Base-by-base conservation (phyloP, 37 sponge, comb jelly and placozoan genomes). In the Cladorhizidae sp. region DNA sequence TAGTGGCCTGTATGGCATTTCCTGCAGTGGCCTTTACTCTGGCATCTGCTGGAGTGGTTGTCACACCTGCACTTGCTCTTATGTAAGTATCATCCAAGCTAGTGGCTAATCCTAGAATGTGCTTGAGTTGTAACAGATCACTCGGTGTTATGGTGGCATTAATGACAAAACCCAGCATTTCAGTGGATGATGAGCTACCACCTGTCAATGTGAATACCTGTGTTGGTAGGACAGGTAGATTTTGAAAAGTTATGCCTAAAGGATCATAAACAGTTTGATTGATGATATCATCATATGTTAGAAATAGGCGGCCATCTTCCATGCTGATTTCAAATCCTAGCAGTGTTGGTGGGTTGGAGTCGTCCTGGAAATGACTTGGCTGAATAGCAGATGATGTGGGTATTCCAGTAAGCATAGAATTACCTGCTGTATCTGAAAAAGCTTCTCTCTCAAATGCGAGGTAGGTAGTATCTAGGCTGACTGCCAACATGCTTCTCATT, bases 251-350 rank as follows among this genome's bases (percentile, higher is more conserved):
- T n/a, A 96, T 81, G 22, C 88, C 88, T 42, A 26, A 33, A 9
- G 91, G 76, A 62, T 85, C 52, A 64, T 86, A 93, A 18, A 81
- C 73, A 15, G 42, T 81, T 57, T 83, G 85, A 31, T 57, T 72
- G 33, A 93, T 80, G 64, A 96, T 87, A 62, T 96, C 97, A 81
- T 87, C 85, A 75, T 93, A 96, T n/a, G 91, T 87, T 18, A 96
- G 73, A 9, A 56, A 54, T 21, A 96, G 76, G 12, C n/a, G 79
- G 33, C 84, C 78, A 77, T 63, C 67, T 43, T 96, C 84, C 91
- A 96, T 88, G 70, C 93, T 91, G 22, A 96, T 33, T 51, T 88
- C 85, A 78, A 86, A 96, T 21, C 81, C 80, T 42, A 70, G 65
- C 5, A 96, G 84, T 25, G 45, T 77, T 74, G 97, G 93, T 20